phyloP scores from a whole-genome alignment of 2,797 vertebrate genomes.

The Pantherophis alleghaniensis region DNA sequence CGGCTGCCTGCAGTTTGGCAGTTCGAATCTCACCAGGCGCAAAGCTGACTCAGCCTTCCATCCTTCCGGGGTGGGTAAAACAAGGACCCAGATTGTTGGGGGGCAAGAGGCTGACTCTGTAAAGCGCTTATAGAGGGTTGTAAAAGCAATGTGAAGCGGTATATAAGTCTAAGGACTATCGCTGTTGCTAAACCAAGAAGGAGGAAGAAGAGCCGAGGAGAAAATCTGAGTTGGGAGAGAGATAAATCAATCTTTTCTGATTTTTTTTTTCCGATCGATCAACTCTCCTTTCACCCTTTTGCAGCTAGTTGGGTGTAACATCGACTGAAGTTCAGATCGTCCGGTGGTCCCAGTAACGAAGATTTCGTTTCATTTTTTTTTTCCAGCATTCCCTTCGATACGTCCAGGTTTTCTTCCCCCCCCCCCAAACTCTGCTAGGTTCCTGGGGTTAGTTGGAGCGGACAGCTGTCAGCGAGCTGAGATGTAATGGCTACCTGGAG shows the following conservation, averaged over 20 bases:
- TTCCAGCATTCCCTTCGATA: neutral
- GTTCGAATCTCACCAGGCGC: no score
- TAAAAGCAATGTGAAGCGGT: no score
- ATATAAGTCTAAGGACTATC: no score
- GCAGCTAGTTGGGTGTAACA: neutral
- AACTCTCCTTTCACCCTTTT: neutral
- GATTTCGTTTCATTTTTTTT: accelerated
- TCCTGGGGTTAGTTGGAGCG: slow-evolving; percentile 50
- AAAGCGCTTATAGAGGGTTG: no score
- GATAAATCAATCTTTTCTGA: neutral
- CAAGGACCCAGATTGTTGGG: no score
- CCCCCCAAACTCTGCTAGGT: neutral
- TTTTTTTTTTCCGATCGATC: neutral
- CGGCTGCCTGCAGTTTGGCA: no score
- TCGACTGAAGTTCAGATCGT: neutral
- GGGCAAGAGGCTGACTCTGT: no score
- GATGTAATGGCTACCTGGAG: slow-evolving; percentile 72
- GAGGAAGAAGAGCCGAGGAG: no score
- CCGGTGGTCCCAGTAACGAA: no score
- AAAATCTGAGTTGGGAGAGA: neutral
- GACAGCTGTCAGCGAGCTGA: slow-evolving; percentile 71
- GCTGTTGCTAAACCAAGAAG: no score
- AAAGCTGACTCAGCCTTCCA: no score
- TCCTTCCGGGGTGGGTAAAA: no score
- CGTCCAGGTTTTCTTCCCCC: neutral